A percentile compares a stretch with the other conserved stretches of the same genome.
Conservation (phyloP, 1,140 invertebrate species). For the Teleogryllus occipitalis region DNA sequence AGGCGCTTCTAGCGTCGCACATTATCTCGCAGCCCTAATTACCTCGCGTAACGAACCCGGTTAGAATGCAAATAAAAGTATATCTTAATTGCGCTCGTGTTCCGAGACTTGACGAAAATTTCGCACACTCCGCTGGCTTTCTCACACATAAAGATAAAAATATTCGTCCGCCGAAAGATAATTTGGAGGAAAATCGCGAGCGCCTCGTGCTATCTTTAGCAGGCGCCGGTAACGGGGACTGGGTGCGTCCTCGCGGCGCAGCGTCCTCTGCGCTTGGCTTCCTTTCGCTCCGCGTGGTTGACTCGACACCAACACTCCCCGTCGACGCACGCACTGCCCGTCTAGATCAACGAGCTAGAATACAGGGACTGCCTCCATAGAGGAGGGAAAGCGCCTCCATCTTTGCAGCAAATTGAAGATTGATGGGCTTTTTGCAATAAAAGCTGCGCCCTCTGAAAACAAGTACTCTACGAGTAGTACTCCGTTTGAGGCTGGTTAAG, state of each 20-base stretch:
- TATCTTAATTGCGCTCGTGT: background rate
- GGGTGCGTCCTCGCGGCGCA: background rate
- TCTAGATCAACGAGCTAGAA: too few species aligned
- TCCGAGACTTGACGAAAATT: background rate
- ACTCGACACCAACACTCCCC: too few species aligned
- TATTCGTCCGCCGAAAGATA: background rate
- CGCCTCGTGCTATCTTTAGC: background rate
- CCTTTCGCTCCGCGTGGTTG: too few species aligned
- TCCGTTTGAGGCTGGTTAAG: too few species aligned
- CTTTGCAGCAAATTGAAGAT: too few species aligned
- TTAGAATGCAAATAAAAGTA: slow-evolving; percentile 1
- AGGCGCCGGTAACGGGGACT: background rate
- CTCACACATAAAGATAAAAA: slow-evolving; percentile 1
- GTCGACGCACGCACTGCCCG: too few species aligned
- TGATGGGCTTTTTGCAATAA: too few species aligned
- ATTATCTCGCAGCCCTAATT: background rate
- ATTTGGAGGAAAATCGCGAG: background rate
- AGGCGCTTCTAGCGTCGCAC: background rate
- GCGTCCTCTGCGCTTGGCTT: background rate
- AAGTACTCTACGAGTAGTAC: too few species aligned
- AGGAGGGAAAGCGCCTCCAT: too few species aligned
- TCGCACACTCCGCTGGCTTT: background rate
- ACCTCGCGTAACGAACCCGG: background rate
- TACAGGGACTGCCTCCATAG: too few species aligned
- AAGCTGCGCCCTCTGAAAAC: too few species aligned